Evolutionary conservation across 2,888 invertebrate species (phyloP), one percentile per base, ranked within the genome.

Genomic region (Syrista parreyssii): DNA sequence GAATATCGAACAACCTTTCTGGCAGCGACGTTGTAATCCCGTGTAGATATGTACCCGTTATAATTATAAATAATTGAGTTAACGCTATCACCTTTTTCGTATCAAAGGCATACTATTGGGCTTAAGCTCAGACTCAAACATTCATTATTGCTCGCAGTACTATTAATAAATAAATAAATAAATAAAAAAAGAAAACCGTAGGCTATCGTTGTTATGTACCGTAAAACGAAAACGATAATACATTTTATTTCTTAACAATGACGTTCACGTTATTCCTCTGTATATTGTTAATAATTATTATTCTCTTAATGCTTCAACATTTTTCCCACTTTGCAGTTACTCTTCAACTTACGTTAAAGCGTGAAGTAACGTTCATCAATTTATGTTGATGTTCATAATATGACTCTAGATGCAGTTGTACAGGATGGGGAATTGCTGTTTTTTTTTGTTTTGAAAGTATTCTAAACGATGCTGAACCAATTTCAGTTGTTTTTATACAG

Each of bases 211-310:
- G 68, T 77, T 77, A 77, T 74, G 35, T 77, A 68, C 55, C 34
- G 35, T 23, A 68, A 68, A 32, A 77, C 73, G 34, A 30, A 30
- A 76, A 74, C 4, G 68, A 74, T 75, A 77, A 77, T 77, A 77
- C 77, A 77, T 77, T 75, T 75, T 74, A 77, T 77, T 77, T 77
- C 77, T 31, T 77, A 77, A 36, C 71, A 40, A 55, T 23, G 23
- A 2, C 55, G 55, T 23, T 23, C 55, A 55, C 55, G 55, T 55
- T 55, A 55, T 55, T 55, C 55, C 23, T 55, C 55, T 23, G 23
- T 55, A 55, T 55, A 23, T 55, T 55, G 55, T 55, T 55, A 55
- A 55, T 55, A 55, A 55, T 55, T 55, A 55, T 55, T 55, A 55
- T 55, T 23, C 23, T 23, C 6, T 6, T 55, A 55, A 55, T 55